Conservation (phyloP, 2,113 vertebrate genomes). For the Mus spicilegus region DNA sequence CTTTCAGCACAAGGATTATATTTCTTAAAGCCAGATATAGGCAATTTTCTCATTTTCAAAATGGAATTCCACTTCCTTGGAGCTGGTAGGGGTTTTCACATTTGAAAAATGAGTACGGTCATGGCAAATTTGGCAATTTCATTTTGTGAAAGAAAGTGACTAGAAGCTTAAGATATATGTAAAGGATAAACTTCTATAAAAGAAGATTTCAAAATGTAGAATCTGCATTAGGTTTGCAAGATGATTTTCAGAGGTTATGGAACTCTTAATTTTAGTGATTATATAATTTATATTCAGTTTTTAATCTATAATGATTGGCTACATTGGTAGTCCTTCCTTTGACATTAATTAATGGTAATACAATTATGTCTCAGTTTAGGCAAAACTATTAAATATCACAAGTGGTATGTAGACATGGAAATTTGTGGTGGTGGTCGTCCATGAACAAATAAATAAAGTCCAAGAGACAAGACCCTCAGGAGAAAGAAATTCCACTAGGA, state of each 20-base stretch:
- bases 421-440: not conserved
- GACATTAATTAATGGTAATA: not conserved
- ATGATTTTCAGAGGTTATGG: conserved; percentile 5
- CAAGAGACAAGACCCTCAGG: not conserved
- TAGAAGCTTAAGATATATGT: not conserved
- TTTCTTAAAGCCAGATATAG: not conserved
- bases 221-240: not conserved
- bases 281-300: not conserved
- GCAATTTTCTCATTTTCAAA: not conserved
- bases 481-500: conserved; percentile 31
- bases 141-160: conserved; percentile 23
- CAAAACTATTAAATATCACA: not conserved
- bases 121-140: not conserved
- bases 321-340: not conserved
- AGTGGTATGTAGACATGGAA: not conserved
- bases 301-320: not conserved
- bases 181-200: not conserved
- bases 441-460: not conserved
- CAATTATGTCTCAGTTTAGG: conserved; percentile 19
- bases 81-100: not conserved
- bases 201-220: conserved; percentile 46
- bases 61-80: not conserved
- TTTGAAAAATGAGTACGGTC: not conserved
- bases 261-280: not conserved
- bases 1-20: not conserved